A percentile compares a stretch with the other conserved stretches of the same genome.
Conservation (phyloP, 2,113 vertebrate genomes). For the Empidonax alnorum region DNA sequence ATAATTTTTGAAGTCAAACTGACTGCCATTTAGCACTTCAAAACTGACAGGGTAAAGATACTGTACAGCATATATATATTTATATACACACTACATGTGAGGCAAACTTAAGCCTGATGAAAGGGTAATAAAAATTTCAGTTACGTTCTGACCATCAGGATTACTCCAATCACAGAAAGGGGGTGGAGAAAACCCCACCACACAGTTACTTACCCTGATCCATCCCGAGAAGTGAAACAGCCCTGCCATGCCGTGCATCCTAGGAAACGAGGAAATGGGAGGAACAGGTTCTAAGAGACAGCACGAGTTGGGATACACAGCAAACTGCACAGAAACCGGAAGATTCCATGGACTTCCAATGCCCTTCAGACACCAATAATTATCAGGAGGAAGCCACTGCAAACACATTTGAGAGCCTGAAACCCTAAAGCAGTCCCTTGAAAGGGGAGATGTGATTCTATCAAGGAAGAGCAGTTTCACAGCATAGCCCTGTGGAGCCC, state of each 20-base stretch:
- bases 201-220: constrained; percentile 81
- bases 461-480: background rate
- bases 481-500: background rate
- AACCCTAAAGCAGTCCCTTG: background rate
- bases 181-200: background rate
- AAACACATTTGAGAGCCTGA: background rate
- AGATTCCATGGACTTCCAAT: background rate
- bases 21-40: background rate
- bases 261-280: constrained; percentile 46
- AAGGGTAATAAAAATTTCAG: background rate
- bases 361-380: background rate
- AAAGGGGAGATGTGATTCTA: background rate
- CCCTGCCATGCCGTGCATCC: constrained; percentile 88
- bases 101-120: background rate
- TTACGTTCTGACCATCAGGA: background rate
- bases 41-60: background rate
- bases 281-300: background rate
- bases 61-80: too few relatives aligned
- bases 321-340: background rate
- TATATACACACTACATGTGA: background rate
- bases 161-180: background rate
- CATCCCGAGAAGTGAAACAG: constrained; percentile 86
- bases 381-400: background rate
- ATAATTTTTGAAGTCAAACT: background rate
- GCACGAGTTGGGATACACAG: background rate